Percentiles rank a stretch among this genome's conserved stretches.
Evolutionary conservation across 2,797 vertebrate genomes (phyloP).

Genomic region (Lemur catta): DNA sequence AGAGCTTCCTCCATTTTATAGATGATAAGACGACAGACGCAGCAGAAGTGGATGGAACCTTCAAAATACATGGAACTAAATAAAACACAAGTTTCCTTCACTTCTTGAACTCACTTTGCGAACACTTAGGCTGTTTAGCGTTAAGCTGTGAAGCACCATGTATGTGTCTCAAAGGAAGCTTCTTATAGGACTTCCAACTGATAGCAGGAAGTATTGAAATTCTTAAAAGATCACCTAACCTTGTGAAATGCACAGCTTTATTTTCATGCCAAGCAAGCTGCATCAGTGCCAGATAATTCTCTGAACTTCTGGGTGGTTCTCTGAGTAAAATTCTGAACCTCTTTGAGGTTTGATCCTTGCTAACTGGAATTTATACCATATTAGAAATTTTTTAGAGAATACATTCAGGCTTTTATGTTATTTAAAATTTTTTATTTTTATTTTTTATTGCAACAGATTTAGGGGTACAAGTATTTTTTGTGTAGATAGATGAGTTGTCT

Average conservation of each 20-base stretch:
- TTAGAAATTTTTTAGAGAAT: not conserved
- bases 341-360: not conserved
- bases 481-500: no score
- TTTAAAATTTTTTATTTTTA: no score
- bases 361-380: not conserved
- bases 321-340: not conserved
- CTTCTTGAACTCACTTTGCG: not conserved
- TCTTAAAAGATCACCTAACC: not conserved
- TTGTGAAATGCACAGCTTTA: not conserved
- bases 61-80: not conserved
- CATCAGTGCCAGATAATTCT: not conserved
- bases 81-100: not conserved
- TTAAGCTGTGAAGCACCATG: not conserved
- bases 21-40: not conserved
- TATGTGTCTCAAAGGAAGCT: not conserved
- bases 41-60: not conserved
- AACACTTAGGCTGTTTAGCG: not conserved
- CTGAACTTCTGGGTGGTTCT: constrained; percentile 26
- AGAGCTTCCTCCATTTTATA: not conserved
- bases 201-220: not conserved
- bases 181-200: not conserved
- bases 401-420: not conserved
- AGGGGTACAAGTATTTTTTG: no score
- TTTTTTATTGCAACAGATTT: no score
- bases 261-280: constrained; percentile 16